Conservation (phyloP, 2,113 vertebrate species). For the Philantomba maxwellii region DNA sequence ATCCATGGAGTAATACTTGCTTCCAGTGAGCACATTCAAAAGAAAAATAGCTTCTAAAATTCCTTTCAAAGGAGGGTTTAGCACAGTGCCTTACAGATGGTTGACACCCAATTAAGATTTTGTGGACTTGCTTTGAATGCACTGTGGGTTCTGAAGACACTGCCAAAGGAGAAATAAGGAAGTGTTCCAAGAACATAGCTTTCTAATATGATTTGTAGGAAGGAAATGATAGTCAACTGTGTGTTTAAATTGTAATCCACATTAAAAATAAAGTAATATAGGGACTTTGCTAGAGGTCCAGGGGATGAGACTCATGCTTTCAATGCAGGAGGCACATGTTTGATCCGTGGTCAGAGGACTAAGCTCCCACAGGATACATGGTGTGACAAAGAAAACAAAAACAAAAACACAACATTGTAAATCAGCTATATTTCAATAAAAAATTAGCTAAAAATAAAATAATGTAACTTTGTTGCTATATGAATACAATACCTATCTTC, state of each 20-base stretch:
- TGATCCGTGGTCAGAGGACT: neutral
- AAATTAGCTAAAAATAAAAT: neutral
- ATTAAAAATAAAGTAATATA: neutral
- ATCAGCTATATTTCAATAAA: neutral
- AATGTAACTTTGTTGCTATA: neutral
- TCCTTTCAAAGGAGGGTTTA: slow-evolving; percentile 2
- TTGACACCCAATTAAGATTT: slow-evolving; percentile 41
- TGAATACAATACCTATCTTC: neutral
- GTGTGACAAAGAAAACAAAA: neutral
- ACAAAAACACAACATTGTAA: neutral
- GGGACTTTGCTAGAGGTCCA: neutral
- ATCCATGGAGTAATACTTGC: slow-evolving; percentile 50
- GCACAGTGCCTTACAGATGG: neutral
- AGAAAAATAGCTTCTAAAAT: slow-evolving; percentile 56
- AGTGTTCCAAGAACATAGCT: neutral
- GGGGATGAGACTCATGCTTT: neutral
- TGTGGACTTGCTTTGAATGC: neutral
- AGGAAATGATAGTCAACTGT: neutral
- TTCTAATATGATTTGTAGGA: neutral
- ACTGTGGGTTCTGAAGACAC: neutral
- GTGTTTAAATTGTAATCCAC: neutral
- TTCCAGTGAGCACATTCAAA: slow-evolving; percentile 49
- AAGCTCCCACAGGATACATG: neutral
- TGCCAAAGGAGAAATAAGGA: neutral
- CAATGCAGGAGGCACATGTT: neutral